A percentile compares a stretch with the other conserved stretches of the same genome.
Evolutionary conservation across 2,888 invertebrate genomes (phyloP).

Genomic region (Rotaria magnacalcarata): DNA sequence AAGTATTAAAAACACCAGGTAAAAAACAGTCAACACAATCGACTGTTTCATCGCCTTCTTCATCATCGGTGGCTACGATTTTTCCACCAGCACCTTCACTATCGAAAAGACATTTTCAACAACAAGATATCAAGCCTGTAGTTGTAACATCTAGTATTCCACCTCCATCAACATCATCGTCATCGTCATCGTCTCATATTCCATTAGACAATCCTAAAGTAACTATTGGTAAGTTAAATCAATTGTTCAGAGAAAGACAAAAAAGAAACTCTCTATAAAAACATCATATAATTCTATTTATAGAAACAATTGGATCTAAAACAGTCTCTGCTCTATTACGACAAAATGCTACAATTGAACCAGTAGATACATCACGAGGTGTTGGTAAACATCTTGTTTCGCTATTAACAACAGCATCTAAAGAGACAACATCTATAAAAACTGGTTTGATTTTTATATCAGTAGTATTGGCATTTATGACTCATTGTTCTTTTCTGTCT

Average conservation of each 20-base stretch:
- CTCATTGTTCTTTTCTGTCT: background rate
- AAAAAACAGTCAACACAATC: background rate
- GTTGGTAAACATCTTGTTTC: slow-evolving; percentile 29
- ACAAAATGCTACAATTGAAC: slow-evolving; percentile 30
- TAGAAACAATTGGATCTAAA: slow-evolving; percentile 30
- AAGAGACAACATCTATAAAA: slow-evolving; percentile 17
- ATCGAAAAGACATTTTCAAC: background rate
- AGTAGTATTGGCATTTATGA: background rate
- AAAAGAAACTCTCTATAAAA: background rate
- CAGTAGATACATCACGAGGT: slow-evolving; percentile 30
- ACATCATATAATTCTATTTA: background rate
- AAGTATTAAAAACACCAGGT: slow-evolving; percentile 4
- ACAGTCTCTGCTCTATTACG: background rate
- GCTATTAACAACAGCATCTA: slow-evolving; percentile 12
- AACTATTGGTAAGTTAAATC: slow-evolving; percentile 1
- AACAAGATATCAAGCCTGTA: background rate
- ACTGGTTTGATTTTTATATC: background rate
- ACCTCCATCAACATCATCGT: background rate
- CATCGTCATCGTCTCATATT: background rate
- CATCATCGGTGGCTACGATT: background rate
- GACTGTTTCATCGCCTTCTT: background rate
- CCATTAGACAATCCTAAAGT: slow-evolving; percentile 28
- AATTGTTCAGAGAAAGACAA: background rate
- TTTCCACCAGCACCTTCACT: background rate
- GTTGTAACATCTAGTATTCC: background rate